phyloP scores from a whole-genome alignment of 2,888 invertebrate genomes.

The Asteroscopus sphinx region DNA sequence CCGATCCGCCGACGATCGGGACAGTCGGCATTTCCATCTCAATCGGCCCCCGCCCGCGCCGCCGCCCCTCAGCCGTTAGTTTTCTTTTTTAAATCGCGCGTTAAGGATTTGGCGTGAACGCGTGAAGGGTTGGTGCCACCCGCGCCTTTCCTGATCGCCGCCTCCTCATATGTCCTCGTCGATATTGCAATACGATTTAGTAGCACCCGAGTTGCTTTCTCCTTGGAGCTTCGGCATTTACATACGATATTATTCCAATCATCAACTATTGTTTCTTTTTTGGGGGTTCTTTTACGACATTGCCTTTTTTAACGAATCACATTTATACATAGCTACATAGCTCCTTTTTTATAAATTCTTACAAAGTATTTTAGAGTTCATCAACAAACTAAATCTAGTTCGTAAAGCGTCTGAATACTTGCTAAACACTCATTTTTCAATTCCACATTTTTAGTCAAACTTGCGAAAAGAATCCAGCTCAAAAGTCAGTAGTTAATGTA shows the following conservation, averaged over 20 bases:
- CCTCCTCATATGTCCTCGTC: conserved; percentile 84
- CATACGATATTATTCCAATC: conserved; percentile 57
- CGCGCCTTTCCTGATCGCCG: conserved; percentile 64
- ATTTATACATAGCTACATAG: neutral
- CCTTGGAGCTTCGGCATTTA: conserved; percentile 53
- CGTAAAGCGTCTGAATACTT: conserved; percentile 41
- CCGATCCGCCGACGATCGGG: conserved; percentile 78
- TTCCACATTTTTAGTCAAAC: conserved; percentile 34
- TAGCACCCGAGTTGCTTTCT: conserved; percentile 58
- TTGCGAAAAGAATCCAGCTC: conserved; percentile 41
- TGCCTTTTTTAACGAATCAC: conserved; percentile 20
- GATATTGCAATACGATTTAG: conserved; percentile 73
- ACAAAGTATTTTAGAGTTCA: conserved; percentile 17
- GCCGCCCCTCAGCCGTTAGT: conserved; percentile 80
- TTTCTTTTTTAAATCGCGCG: conserved; percentile 90
- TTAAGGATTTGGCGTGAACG: conserved; percentile 88
- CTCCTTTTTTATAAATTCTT: neutral
- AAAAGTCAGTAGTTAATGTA: conserved; percentile 51
- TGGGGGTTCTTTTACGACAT: conserved; percentile 15
- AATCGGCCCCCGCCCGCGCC: conserved; percentile 73
- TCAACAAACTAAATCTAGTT: conserved; percentile 27
- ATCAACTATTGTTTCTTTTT: conserved; percentile 56
- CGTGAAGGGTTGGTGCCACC: conserved; percentile 84
- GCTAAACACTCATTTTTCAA: conserved; percentile 45
- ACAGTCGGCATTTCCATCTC: conserved; percentile 89